Percentiles rank a stretch among this genome's conserved stretches.
Conservation (phyloP, 1,140 invertebrate species). For the Sarcophaga bullata region DNA sequence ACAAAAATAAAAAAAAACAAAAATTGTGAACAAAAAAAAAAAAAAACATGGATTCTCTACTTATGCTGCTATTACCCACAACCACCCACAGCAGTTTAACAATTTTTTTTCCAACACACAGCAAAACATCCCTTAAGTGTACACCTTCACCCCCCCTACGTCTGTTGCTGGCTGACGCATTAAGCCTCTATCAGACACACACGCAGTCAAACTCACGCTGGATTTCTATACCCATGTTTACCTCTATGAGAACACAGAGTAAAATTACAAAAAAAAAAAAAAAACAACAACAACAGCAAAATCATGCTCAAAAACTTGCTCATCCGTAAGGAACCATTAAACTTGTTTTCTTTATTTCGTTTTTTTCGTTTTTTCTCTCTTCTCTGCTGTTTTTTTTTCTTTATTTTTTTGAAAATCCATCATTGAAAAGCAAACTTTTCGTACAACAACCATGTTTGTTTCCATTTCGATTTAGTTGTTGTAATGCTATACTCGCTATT, state of each 20-base stretch:
- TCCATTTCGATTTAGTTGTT: slow-evolving; percentile 43
- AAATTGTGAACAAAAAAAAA: neutral
- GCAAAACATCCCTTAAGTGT: slow-evolving; percentile 1
- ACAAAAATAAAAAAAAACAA: neutral
- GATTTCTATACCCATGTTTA: neutral
- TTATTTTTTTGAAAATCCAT: slow-evolving; percentile 61
- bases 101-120: neutral
- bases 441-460: slow-evolving; percentile 49
- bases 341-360: slow-evolving; percentile 46
- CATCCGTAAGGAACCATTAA: slow-evolving; percentile 64
- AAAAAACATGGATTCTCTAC: neutral
- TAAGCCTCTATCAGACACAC: no score
- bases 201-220: no score
- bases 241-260: neutral
- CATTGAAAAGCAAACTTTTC: slow-evolving; percentile 63
- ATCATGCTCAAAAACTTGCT: slow-evolving; percentile 52
- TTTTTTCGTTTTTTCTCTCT: slow-evolving; percentile 44
- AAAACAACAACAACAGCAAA: slow-evolving; percentile 21
- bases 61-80: neutral
- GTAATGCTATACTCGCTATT: neutral
- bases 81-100: slow-evolving; percentile 28
- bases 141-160: neutral
- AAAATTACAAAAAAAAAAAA: no score
- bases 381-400: slow-evolving; percentile 42
- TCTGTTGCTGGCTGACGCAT: neutral